These are phyloP conservation scores for Penaeus monodon DNA, from an alignment of 2,888 invertebrate genomes.

Conservation along the genomic window DNA sequence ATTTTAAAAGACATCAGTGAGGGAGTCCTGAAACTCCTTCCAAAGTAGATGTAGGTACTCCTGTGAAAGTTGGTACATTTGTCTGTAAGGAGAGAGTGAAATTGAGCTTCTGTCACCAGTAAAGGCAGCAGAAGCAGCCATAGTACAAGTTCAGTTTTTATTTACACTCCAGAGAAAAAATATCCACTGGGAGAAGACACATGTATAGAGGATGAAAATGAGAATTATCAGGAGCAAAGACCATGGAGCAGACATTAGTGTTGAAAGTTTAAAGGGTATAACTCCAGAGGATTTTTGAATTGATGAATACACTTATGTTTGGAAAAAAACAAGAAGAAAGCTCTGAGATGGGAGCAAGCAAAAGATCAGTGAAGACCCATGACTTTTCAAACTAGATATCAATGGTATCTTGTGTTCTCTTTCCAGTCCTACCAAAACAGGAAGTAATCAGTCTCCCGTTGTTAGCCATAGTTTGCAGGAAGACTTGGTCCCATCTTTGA, in stretches of 20 bases:
- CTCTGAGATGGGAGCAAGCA: background rate
- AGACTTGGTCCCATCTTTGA: background rate
- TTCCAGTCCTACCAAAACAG: conserved; percentile 16
- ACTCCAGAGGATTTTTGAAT: conserved; percentile 37
- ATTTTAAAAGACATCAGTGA: background rate
- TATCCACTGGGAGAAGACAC: too few relatives aligned
- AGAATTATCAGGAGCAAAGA: background rate
- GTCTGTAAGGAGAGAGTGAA: conserved; percentile 41
- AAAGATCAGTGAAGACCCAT: conserved; percentile 16
- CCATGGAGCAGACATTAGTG: background rate
- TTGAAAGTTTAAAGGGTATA: conserved; percentile 10
- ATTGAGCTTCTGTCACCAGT: conserved; percentile 46
- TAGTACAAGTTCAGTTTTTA: background rate
- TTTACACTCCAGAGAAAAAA: too few relatives aligned
- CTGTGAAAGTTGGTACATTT: conserved; percentile 30
- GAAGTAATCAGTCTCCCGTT: background rate
- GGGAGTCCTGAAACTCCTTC: conserved; percentile 9
- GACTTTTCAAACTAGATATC: conserved; percentile 1
- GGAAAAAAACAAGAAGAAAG: conserved; percentile 9
- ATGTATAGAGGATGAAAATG: too few relatives aligned
- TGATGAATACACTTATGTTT: conserved; percentile 38
- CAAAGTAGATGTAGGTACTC: background rate
- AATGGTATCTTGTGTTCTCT: conserved; percentile 10
- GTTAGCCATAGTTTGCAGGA: background rate
- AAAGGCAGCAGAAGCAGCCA: background rate